phyloP scores from a whole-genome alignment of 2,113 vertebrate species.

The Podarcis cretensis region DNA sequence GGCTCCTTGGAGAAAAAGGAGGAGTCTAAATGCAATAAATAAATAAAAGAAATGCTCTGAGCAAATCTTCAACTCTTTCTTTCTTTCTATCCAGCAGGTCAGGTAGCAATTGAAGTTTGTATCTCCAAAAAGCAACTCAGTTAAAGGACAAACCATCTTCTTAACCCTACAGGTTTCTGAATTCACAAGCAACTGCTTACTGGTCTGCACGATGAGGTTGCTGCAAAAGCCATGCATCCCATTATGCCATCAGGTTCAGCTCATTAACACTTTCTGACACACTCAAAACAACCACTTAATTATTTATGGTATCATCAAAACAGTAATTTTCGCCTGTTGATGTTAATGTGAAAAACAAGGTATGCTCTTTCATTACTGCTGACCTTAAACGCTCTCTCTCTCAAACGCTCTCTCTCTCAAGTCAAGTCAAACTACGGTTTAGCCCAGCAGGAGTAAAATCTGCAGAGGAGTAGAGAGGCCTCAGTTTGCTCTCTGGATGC shows the following conservation, averaged over 20 bases:
- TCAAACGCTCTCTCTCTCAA: too few relatives aligned
- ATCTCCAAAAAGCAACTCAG: background rate
- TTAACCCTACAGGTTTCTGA: too few relatives aligned
- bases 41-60: too few relatives aligned
- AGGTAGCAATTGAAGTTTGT: background rate
- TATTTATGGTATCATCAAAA: constrained; percentile 56
- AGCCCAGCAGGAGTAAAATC: too few relatives aligned
- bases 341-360: constrained; percentile 47
- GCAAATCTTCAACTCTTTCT: too few relatives aligned
- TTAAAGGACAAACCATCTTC: background rate
- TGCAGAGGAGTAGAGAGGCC: too few relatives aligned
- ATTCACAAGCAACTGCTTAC: background rate
- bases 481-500: too few relatives aligned
- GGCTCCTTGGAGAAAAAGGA: too few relatives aligned
- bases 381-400: constrained; percentile 1
- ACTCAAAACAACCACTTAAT: constrained; percentile 51
- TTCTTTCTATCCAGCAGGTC: too few relatives aligned
- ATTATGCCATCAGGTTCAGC: background rate
- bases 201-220: too few relatives aligned
- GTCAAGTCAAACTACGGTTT: too few relatives aligned
- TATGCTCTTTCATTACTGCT: constrained; percentile 37
- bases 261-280: constrained; percentile 30
- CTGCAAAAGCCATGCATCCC: background rate
- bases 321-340: constrained; percentile 48
- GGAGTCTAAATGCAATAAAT: too few relatives aligned